These are phyloP conservation scores for Chrosomus eos DNA, from an alignment of 2,797 vertebrate species.

Conservation along the genomic window DNA sequence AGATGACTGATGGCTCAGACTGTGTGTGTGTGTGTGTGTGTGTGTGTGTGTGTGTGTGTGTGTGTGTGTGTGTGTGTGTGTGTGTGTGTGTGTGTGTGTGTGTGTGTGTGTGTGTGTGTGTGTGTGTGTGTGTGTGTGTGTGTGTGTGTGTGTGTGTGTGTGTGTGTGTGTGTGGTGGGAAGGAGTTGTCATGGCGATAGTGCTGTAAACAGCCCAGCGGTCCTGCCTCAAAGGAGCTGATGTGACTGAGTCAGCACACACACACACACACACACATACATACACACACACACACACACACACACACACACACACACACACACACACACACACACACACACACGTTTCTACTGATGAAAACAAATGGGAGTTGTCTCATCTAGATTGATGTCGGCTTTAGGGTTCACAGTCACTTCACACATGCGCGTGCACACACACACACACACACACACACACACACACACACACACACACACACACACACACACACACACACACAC, in stretches of 20 bases:
- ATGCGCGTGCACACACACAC: neutral
- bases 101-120: slow-evolving; percentile 7
- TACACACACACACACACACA: no score
- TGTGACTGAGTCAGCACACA: slow-evolving; percentile 48
- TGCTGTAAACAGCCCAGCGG: slow-evolving; percentile 45
- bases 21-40: slow-evolving; percentile 26
- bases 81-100: neutral
- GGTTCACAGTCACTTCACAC: neutral
- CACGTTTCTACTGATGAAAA: slow-evolving; percentile 46
- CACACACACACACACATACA: slow-evolving; percentile 23
- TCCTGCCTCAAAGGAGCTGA: slow-evolving; percentile 29
- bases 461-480: neutral
- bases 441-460: no score
- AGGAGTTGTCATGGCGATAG: slow-evolving; percentile 45
- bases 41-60: neutral
- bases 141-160: neutral
- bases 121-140: slow-evolving; percentile 8
- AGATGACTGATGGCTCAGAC: slow-evolving; percentile 70
- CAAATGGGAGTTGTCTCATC: slow-evolving; percentile 52
- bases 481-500: neutral
- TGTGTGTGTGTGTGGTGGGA: slow-evolving; percentile 29
- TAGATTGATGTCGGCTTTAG: slow-evolving; percentile 47
- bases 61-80: neutral
- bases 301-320: no score
- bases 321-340: neutral